A percentile compares a stretch with the other conserved stretches of the same genome.
These are phyloP conservation scores for Autographa gamma DNA, from an alignment of 2,888 invertebrate species.

Conservation along the genomic window DNA sequence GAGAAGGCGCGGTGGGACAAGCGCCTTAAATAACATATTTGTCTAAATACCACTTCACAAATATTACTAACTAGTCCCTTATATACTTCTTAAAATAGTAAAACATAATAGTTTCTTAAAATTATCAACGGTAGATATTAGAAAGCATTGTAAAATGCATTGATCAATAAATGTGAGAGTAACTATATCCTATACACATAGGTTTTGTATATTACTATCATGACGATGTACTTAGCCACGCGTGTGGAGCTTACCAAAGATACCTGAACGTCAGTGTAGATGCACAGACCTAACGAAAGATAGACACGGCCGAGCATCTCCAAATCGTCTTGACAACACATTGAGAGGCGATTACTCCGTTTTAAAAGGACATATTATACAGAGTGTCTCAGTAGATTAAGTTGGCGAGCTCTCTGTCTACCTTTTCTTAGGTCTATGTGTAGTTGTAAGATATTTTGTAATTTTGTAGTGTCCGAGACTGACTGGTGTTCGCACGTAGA, in stretches of 20 bases:
- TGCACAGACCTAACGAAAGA: neutral
- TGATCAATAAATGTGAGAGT: neutral
- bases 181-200: neutral
- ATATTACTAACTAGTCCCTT: too few species aligned
- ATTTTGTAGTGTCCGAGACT: constrained; percentile 34
- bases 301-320: too few species aligned
- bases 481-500: constrained; percentile 15
- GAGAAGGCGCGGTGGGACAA: too few species aligned
- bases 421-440: neutral
- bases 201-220: neutral
- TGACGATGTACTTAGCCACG: neutral
- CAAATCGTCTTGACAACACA: too few species aligned
- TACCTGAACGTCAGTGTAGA: constrained; percentile 1
- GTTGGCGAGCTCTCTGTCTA: neutral
- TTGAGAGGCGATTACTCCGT: too few species aligned
- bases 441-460: constrained; percentile 44
- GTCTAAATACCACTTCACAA: neutral
- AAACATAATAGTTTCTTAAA: too few species aligned
- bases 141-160: neutral
- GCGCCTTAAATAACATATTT: neutral
- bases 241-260: neutral
- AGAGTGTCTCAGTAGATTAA: too few species aligned
- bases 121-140: neutral
- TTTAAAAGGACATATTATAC: too few species aligned
- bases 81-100: too few species aligned